Conservation (phyloP, 2,797 vertebrate species). For the Margarornis squamiger region DNA sequence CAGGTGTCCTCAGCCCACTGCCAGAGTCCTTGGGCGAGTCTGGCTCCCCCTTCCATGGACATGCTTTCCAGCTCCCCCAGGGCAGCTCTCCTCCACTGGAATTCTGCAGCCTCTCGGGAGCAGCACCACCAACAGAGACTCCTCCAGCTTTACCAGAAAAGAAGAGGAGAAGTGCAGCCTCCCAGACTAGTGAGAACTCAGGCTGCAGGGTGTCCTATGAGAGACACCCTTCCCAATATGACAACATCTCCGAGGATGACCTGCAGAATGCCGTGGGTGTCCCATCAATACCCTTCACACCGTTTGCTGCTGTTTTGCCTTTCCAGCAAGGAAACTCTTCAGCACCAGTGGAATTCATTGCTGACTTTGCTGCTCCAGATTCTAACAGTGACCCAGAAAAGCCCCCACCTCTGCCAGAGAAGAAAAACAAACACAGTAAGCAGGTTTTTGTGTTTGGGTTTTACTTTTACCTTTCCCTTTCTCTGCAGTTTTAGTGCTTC, state of each 20-base stretch:
- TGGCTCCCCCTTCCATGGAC: conserved; percentile 85
- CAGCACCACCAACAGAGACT: conserved; percentile 73
- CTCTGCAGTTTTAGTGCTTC: background rate
- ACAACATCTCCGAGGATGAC: conserved; percentile 94
- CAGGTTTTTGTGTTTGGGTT: background rate
- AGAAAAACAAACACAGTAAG: conserved; percentile 98
- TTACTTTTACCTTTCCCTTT: background rate
- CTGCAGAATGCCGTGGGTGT: conserved; percentile 69
- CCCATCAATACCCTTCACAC: conserved; percentile 53
- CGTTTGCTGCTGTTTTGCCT: conserved; percentile 85
- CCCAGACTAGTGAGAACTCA: conserved; percentile 76
- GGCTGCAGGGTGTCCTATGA: conserved; percentile 83
- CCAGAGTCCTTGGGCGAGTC: conserved; percentile 91
- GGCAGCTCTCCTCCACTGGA: conserved; percentile 72
- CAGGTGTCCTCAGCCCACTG: conserved; percentile 87
- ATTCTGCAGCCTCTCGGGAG: conserved; percentile 67
- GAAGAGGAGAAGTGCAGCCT: conserved; percentile 85
- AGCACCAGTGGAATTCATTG: conserved; percentile 76
- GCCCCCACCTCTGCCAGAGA: conserved; percentile 94
- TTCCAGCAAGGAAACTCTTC: conserved; percentile 76
- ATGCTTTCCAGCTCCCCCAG: conserved; percentile 79
- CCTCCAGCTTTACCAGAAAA: conserved; percentile 94
- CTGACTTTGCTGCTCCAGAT: conserved; percentile 80
- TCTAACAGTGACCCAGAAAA: conserved; percentile 81
- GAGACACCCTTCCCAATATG: conserved; percentile 91